phyloP scores from a whole-genome alignment of 2,888 invertebrate species.

The Synanthedon myopaeformis region DNA sequence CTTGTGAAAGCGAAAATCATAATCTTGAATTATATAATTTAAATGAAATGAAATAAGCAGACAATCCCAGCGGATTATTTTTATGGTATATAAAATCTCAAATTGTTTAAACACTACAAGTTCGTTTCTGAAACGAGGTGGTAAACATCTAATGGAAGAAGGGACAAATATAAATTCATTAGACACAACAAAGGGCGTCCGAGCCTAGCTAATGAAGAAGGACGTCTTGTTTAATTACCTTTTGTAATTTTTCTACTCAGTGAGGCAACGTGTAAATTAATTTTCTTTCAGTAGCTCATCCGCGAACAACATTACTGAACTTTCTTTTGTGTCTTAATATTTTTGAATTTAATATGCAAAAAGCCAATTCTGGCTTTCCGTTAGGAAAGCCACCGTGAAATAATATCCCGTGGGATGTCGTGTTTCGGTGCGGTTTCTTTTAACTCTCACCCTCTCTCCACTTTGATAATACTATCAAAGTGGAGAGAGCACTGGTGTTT shows the following conservation, averaged over 20 bases:
- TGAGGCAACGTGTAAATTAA: constrained; percentile 52
- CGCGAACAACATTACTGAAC: constrained; percentile 17
- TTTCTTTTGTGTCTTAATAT: no score
- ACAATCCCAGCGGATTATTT: neutral
- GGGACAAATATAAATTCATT: constrained; percentile 48
- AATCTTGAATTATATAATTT: neutral
- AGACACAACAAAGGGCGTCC: constrained; percentile 45
- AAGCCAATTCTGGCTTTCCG: no score
- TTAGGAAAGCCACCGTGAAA: no score
- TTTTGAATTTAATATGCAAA: no score
- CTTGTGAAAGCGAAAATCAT: no score
- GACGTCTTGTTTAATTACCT: constrained; percentile 63
- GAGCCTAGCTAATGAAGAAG: constrained; percentile 54
- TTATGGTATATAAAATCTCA: neutral
- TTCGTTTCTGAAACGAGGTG: neutral
- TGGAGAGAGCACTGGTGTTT: no score
- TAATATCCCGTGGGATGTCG: no score
- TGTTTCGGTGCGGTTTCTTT: no score
- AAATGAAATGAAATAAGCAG: neutral
- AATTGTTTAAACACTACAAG: neutral
- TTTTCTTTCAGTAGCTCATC: constrained; percentile 42
- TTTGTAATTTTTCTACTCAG: constrained; percentile 60
- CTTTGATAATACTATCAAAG: no score
- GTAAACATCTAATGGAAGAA: neutral
- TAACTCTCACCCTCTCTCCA: no score